These are phyloP conservation scores for Andinoacara biseriatus DNA, from an alignment of 2,113 vertebrate genomes.

Conservation along the genomic window DNA sequence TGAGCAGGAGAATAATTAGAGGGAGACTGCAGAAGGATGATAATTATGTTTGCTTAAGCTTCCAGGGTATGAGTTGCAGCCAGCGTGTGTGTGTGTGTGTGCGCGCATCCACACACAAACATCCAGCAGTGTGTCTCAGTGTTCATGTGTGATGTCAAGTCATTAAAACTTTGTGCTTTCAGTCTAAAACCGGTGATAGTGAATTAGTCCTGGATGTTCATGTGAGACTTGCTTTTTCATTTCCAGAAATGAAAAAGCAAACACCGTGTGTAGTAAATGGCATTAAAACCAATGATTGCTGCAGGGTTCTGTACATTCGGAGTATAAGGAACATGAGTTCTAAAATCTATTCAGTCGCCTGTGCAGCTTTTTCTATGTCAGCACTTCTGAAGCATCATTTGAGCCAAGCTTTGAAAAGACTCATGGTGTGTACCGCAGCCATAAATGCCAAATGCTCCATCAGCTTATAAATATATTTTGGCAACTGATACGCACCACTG, in stretches of 20 bases:
- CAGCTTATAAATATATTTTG: no score
- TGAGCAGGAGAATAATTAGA: slow-evolving; percentile 33
- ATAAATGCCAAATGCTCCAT: no score
- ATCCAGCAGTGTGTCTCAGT: not conserved
- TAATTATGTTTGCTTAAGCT: slow-evolving; percentile 37
- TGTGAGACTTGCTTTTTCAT: no score
- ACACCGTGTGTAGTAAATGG: not conserved
- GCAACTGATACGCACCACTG: no score
- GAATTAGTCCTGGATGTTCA: no score
- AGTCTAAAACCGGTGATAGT: not conserved
- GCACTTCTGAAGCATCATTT: not conserved
- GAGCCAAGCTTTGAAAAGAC: no score
- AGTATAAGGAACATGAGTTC: no score
- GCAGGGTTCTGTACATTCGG: no score
- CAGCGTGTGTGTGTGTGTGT: not conserved
- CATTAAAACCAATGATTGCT: no score
- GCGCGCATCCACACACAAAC: no score
- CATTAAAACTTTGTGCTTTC: not conserved
- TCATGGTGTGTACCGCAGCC: no score
- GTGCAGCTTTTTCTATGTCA: not conserved
- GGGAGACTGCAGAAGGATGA: slow-evolving; percentile 18
- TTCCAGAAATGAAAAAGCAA: not conserved
- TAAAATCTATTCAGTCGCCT: not conserved
- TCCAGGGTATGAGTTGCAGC: not conserved
- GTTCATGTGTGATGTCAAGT: not conserved